Evolutionary conservation across 1,140 invertebrate genomes (phyloP).

Genomic region (Drosophila orena): DNA sequence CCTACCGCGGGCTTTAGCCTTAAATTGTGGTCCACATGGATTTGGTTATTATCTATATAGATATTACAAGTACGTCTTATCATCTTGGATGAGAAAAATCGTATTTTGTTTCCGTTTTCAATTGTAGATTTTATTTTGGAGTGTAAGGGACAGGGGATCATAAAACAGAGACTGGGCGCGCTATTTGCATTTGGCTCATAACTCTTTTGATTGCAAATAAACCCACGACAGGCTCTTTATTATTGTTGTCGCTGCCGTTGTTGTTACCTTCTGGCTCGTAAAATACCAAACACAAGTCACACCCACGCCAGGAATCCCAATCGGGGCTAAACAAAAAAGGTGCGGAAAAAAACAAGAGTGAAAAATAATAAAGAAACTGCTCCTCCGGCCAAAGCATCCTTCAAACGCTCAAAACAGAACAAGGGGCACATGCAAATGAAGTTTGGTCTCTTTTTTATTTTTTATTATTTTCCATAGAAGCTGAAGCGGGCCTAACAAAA

Average conservation of each 20-base stretch:
- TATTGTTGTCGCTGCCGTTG: constrained; percentile 58
- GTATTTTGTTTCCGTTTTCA: not conserved
- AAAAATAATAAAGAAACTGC: constrained; percentile 51
- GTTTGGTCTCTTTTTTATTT: constrained; percentile 47
- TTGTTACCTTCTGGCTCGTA: constrained; percentile 68
- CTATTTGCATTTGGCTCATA: constrained; percentile 82
- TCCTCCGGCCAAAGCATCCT: constrained; percentile 62
- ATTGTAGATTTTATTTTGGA: constrained; percentile 8
- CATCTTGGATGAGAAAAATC: not conserved
- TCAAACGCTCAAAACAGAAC: constrained; percentile 52
- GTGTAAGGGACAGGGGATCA: constrained; percentile 51
- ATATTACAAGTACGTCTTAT: too few relatives aligned
- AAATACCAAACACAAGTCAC: constrained; percentile 69
- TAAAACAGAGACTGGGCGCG: constrained; percentile 60
- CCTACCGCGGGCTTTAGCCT: too few relatives aligned
- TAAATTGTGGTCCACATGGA: too few relatives aligned
- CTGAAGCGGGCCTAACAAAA: constrained; percentile 14
- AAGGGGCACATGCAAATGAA: constrained; percentile 74
- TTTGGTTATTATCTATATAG: too few relatives aligned
- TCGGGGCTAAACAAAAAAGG: constrained; percentile 51
- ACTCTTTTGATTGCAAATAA: constrained; percentile 83
- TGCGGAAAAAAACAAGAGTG: constrained; percentile 39
- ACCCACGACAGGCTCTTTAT: constrained; percentile 57
- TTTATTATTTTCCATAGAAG: constrained; percentile 56
- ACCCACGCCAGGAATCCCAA: constrained; percentile 70